These are phyloP conservation scores for Anguilla megastoma DNA, from an alignment of 2,797 vertebrate genomes.

Conservation along the genomic window DNA sequence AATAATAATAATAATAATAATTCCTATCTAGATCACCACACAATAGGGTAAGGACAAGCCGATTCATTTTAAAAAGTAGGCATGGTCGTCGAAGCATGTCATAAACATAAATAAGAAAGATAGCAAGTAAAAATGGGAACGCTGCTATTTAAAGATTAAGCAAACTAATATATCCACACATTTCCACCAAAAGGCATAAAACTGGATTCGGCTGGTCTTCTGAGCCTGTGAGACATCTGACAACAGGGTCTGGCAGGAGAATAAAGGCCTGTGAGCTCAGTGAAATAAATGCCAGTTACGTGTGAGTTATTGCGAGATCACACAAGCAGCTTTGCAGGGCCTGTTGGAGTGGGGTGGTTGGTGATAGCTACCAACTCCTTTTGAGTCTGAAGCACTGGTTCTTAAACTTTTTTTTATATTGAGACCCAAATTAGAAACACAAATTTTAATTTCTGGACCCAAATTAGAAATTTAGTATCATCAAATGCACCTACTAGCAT, in stretches of 20 bases:
- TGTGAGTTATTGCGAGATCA: conserved; percentile 16
- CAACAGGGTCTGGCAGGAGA: not conserved
- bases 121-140: not conserved
- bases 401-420: not conserved
- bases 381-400: not conserved
- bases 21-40: too few relatives aligned
- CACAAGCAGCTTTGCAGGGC: not conserved
- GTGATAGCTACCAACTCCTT: not conserved
- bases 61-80: too few relatives aligned
- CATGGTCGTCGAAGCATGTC: too few relatives aligned
- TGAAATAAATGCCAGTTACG: not conserved
- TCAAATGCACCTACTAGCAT: too few relatives aligned
- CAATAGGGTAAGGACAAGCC: too few relatives aligned
- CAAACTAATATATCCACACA: not conserved
- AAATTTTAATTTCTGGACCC: too few relatives aligned
- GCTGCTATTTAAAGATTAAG: not conserved
- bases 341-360: not conserved
- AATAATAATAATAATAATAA: too few relatives aligned
- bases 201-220: not conserved
- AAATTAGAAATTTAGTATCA: too few relatives aligned
- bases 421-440: too few relatives aligned
- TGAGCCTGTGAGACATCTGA: not conserved
- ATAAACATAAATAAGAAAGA: not conserved
- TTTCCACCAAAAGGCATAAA: not conserved
- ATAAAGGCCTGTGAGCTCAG: not conserved